Evolutionary conservation across 2,113 vertebrate genomes (phyloP).

Genomic region (Carassius gibelio): DNA sequence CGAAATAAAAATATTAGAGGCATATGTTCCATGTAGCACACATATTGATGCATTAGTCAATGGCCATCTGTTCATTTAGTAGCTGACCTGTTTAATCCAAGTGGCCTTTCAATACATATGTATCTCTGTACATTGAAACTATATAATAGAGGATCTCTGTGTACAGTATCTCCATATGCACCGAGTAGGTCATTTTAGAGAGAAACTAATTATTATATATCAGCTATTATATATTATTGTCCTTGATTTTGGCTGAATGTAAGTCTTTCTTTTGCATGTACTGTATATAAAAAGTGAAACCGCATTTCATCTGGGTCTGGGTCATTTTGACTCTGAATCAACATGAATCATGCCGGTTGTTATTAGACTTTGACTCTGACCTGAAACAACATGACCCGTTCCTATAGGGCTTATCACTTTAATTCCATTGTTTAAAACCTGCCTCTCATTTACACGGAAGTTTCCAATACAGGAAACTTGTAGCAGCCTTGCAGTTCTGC

Average conservation of each 20-base stretch:
- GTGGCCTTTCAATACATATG: background rate
- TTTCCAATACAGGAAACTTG: background rate
- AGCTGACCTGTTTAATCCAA: background rate
- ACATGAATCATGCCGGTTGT: background rate
- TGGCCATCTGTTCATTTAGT: background rate
- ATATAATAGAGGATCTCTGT: background rate
- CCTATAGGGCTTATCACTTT: background rate
- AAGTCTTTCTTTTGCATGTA: background rate
- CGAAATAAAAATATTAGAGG: background rate
- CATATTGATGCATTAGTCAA: background rate
- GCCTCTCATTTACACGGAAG: background rate
- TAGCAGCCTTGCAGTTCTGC: background rate
- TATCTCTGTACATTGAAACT: background rate
- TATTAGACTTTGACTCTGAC: background rate
- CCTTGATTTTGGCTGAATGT: background rate
- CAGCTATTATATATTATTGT: background rate
- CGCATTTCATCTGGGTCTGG: background rate
- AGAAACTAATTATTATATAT: background rate
- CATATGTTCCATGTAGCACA: background rate
- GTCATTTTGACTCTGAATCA: slow-evolving; percentile 8
- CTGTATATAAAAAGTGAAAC: background rate
- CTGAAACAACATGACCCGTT: background rate
- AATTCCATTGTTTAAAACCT: background rate
- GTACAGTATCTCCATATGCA: background rate
- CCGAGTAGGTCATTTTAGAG: background rate